Conservation (phyloP, 1,140 invertebrate species). For the Drosophila lacteicornis region DNA sequence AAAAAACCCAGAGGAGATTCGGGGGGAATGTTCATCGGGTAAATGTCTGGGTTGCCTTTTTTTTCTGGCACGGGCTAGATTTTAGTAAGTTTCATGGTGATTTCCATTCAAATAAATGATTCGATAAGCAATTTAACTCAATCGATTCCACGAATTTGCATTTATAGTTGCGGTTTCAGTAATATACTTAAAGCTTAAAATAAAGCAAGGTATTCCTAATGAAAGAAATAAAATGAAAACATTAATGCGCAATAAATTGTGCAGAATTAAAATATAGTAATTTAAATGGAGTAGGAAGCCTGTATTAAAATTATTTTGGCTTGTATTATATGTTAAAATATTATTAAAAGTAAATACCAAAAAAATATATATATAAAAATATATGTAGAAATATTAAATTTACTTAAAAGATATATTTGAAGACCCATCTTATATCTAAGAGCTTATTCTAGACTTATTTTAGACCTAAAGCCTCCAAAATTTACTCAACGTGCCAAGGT, state of each 20-base stretch:
- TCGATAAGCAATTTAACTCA: slow-evolving; percentile 22
- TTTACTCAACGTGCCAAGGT: neutral
- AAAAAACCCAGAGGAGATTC: neutral
- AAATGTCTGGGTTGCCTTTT: slow-evolving; percentile 9
- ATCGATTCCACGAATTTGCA: slow-evolving; percentile 21
- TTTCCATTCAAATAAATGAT: slow-evolving; percentile 25
- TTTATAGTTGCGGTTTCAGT: neutral
- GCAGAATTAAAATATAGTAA: too few species aligned
- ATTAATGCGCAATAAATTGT: neutral
- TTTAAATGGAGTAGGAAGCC: too few species aligned
- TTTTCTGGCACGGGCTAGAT: slow-evolving; percentile 29
- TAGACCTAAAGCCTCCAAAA: neutral
- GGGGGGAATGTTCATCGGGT: too few species aligned
- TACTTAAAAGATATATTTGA: too few species aligned
- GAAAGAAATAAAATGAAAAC: neutral
- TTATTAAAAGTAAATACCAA: too few species aligned
- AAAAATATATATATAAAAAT: too few species aligned
- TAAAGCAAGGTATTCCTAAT: too few species aligned
- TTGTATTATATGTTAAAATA: too few species aligned
- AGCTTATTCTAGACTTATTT: too few species aligned
- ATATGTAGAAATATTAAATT: too few species aligned
- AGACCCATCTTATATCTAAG: too few species aligned
- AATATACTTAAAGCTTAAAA: neutral
- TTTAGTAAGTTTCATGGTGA: slow-evolving; percentile 16
- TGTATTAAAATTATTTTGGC: too few species aligned